A percentile compares a stretch with the other conserved stretches of the same genome.
Conservation (phyloP, 2,797 vertebrate genomes). For the Glossophaga mutica region DNA sequence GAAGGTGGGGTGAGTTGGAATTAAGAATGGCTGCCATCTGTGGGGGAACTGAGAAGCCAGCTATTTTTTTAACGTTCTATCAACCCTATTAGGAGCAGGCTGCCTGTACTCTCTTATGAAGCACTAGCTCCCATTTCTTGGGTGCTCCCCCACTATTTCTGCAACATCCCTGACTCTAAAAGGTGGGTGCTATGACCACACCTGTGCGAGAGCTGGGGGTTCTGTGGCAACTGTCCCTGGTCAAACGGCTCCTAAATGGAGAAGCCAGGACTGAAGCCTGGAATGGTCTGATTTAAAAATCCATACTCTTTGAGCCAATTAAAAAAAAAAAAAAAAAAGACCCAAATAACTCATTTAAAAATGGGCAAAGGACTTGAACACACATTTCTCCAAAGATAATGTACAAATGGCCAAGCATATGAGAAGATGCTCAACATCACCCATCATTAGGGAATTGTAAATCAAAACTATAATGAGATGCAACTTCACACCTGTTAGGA, state of each 20-base stretch:
- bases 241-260: neutral
- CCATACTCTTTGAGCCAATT: neutral
- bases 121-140: no score
- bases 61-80: neutral
- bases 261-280: neutral
- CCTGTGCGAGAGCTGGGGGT: rapidly evolving
- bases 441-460: neutral
- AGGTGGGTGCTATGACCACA: rapidly evolving
- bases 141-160: neutral
- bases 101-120: neutral
- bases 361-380: neutral
- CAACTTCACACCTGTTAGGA: neutral
- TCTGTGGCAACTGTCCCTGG: no score
- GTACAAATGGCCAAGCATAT: neutral
- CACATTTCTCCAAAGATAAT: neutral
- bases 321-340: no score
- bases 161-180: no score
- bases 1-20: neutral
- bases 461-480: neutral
- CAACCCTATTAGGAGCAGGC: neutral
- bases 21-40: neutral
- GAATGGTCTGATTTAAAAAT: neutral
- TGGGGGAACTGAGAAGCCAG: neutral
- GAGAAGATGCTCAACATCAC: neutral
- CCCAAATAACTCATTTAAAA: neutral